Evolutionary conservation across 2,888 invertebrate genomes (phyloP).

Genomic region (Cinara cedri): DNA sequence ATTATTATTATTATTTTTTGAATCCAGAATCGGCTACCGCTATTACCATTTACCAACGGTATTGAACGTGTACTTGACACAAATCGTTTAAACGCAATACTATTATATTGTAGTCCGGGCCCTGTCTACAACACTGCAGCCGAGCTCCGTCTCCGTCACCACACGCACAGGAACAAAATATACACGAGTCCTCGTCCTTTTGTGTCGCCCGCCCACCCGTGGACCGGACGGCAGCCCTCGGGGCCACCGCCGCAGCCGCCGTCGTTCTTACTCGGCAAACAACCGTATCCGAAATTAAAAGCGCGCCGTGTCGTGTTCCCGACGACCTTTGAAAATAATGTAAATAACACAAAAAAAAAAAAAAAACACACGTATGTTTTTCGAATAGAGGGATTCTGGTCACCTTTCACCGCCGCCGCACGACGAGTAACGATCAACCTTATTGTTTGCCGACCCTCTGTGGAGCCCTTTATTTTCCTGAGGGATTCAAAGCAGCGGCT

Average conservation of each 20-base stretch:
- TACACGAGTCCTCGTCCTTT: not conserved
- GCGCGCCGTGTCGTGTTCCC: slow-evolving; percentile 19
- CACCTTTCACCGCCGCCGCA: not conserved
- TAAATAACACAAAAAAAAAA: slow-evolving; percentile 37
- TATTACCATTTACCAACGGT: not conserved
- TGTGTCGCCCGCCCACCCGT: not conserved
- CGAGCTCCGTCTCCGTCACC: not conserved
- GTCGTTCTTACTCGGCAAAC: slow-evolving; percentile 26
- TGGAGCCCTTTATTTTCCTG: too few relatives aligned
- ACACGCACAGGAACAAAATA: not conserved
- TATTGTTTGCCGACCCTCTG: not conserved
- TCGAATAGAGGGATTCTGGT: not conserved
- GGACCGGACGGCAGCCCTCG: slow-evolving; percentile 10
- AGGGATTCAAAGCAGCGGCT: too few relatives aligned
- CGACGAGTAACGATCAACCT: not conserved
- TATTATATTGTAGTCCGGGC: slow-evolving; percentile 12
- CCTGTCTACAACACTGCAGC: not conserved
- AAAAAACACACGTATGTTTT: slow-evolving; percentile 14
- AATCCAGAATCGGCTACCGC: not conserved
- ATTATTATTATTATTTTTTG: not conserved
- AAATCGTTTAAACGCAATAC: slow-evolving; percentile 36
- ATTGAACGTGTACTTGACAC: not conserved
- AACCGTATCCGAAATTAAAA: slow-evolving; percentile 55
- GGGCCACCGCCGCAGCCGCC: slow-evolving; percentile 9
- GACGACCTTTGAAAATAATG: slow-evolving; percentile 28